Evolutionary conservation across 2,888 invertebrate species (phyloP).

Genomic region (Scaptodrosophila latifasciaeformis): DNA sequence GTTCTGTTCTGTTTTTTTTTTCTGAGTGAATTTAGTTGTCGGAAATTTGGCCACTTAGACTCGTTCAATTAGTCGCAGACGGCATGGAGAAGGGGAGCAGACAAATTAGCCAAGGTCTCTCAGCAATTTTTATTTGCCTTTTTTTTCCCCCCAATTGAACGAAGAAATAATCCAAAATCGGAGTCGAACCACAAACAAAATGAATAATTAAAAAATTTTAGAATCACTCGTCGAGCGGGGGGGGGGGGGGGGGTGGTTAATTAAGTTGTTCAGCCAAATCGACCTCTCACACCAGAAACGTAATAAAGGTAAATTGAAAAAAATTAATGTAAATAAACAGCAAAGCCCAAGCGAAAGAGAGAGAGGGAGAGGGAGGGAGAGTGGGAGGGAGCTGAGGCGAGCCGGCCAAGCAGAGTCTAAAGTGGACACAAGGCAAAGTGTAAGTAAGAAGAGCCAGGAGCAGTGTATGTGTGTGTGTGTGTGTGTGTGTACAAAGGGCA

Average conservation of each 20-base stretch:
- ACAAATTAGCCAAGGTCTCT: too few species aligned
- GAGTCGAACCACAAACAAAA: slow-evolving; percentile 17
- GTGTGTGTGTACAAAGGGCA: slow-evolving; percentile 18
- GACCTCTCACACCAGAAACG: too few species aligned
- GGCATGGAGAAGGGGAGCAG: too few species aligned
- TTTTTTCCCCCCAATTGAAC: slow-evolving; percentile 23
- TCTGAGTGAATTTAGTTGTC: too few species aligned
- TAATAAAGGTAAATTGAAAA: slow-evolving; percentile 66
- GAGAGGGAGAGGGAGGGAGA: background rate
- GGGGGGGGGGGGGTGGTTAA: slow-evolving; percentile 23
- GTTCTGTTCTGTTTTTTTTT: too few species aligned
- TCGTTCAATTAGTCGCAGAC: slow-evolving; percentile 23
- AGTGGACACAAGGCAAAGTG: background rate
- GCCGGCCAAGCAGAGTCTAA: slow-evolving; percentile 15
- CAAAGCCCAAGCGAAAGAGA: too few species aligned
- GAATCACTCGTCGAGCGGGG: background rate
- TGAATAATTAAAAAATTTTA: background rate
- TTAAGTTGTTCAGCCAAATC: slow-evolving; percentile 22
- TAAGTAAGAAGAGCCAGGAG: too few species aligned
- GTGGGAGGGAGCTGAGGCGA: slow-evolving; percentile 18
- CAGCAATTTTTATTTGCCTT: too few species aligned
- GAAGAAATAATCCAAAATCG: slow-evolving; percentile 56
- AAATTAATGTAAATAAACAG: slow-evolving; percentile 56
- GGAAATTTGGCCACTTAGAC: slow-evolving; percentile 49
- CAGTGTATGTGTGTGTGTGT: too few species aligned